These are phyloP conservation scores for Gobionotothen gibberifrons DNA, from an alignment of 2,797 vertebrate species.

Conservation along the genomic window DNA sequence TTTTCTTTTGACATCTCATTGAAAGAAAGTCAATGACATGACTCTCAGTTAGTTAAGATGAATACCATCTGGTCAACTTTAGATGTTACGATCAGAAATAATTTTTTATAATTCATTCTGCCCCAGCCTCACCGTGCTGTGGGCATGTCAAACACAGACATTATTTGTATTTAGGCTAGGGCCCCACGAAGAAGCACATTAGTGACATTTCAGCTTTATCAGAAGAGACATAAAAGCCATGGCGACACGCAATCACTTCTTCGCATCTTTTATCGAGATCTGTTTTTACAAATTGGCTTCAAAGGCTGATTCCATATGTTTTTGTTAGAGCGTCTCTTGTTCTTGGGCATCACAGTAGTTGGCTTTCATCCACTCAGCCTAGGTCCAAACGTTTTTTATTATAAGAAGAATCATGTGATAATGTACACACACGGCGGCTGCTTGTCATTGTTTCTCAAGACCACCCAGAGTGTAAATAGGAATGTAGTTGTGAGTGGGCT, in stretches of 20 bases:
- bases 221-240: conserved; percentile 38
- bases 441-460: conserved; percentile 59
- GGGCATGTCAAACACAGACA: conserved; percentile 30
- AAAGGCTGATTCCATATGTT: conserved; percentile 30
- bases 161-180: conserved; percentile 34
- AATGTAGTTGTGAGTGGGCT: conserved; percentile 48
- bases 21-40: neutral
- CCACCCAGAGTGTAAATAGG: conserved; percentile 71
- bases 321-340: conserved; percentile 26
- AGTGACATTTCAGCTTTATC: conserved; percentile 39
- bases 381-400: conserved; percentile 16
- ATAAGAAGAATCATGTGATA: conserved; percentile 54
- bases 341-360: neutral
- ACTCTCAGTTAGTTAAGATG: neutral
- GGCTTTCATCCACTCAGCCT: conserved; percentile 22
- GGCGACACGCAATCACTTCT: conserved; percentile 8
- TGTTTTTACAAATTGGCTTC: conserved; percentile 47
- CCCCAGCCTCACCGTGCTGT: conserved; percentile 26
- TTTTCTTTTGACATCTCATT: neutral
- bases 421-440: conserved; percentile 54
- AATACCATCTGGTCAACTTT: conserved; percentile 56
- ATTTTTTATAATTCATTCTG: conserved; percentile 68
- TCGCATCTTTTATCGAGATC: conserved; percentile 20
- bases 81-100: conserved; percentile 57
- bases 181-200: conserved; percentile 43